phyloP scores from a whole-genome alignment of 2,888 invertebrate species.

The Rhamnusium bicolor region DNA sequence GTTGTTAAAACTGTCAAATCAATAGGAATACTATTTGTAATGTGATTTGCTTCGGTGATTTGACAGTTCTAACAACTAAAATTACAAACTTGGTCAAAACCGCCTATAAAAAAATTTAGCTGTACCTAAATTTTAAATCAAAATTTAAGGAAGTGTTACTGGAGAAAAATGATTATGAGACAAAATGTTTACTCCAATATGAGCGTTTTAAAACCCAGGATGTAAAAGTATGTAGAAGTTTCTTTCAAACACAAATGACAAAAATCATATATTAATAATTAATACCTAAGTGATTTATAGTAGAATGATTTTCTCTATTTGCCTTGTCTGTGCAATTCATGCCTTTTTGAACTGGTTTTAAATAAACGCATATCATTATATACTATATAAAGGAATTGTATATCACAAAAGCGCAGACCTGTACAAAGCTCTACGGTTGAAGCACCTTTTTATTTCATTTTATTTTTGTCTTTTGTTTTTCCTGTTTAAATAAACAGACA shows the following conservation, averaged over 20 bases:
- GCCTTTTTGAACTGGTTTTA: neutral
- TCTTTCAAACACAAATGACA: neutral
- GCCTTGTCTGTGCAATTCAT: neutral
- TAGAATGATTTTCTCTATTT: neutral
- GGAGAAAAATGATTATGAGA: too few species aligned
- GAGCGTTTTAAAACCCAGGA: too few species aligned
- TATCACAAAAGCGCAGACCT: neutral
- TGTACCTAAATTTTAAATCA: too few species aligned
- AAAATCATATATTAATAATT: neutral
- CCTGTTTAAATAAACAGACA: neutral
- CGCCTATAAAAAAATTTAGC: too few species aligned
- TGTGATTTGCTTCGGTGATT: too few species aligned
- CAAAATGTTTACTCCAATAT: too few species aligned
- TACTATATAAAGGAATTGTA: conserved; percentile 15
- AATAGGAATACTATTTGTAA: too few species aligned
- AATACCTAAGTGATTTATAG: neutral
- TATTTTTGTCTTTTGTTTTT: neutral
- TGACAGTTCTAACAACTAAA: too few species aligned
- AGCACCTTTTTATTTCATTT: conserved; percentile 16
- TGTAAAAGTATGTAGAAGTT: too few species aligned
- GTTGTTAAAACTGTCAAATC: too few species aligned
- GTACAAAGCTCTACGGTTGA: neutral
- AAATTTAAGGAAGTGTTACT: too few species aligned
- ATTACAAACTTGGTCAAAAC: too few species aligned
- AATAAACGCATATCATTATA: conserved; percentile 20